Evolutionary conservation across 1,140 invertebrate genomes (phyloP).

Genomic region (Cydia pomonella): DNA sequence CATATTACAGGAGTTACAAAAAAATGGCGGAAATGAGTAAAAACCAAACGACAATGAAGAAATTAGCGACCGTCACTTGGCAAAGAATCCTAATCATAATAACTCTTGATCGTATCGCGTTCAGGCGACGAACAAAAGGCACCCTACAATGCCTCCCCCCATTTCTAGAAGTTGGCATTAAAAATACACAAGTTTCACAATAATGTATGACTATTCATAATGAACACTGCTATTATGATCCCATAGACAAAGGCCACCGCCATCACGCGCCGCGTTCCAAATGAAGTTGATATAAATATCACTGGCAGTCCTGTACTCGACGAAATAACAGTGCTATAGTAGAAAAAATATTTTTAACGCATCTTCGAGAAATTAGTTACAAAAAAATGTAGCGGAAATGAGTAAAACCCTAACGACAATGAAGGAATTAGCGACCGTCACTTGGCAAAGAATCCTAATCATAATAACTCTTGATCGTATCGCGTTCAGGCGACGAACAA

Average conservation of each 20-base stretch:
- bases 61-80: slow-evolving; percentile 74
- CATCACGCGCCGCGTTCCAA: too few relatives aligned
- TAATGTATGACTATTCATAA: too few relatives aligned
- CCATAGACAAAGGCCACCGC: too few relatives aligned
- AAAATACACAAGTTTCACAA: too few relatives aligned
- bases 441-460: slow-evolving; percentile 79
- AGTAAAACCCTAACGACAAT: slow-evolving; percentile 66
- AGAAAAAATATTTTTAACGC: too few relatives aligned
- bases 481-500: slow-evolving; percentile 75
- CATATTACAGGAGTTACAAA: too few relatives aligned
- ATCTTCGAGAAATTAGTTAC: too few relatives aligned
- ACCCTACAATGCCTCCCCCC: slow-evolving; percentile 73
- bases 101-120: slow-evolving; percentile 77
- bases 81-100: slow-evolving; percentile 80
- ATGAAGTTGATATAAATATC: too few relatives aligned
- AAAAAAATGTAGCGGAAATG: not conserved
- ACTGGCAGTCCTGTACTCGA: too few relatives aligned
- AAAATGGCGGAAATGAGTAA: not conserved
- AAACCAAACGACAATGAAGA: slow-evolving; percentile 70
- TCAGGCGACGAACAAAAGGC: slow-evolving; percentile 77
- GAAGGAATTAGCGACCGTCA: slow-evolving; percentile 73
- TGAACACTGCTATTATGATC: too few relatives aligned
- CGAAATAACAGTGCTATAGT: too few relatives aligned
- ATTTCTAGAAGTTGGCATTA: too few relatives aligned
- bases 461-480: slow-evolving; percentile 80